Evolutionary conservation across 2,888 invertebrate genomes (phyloP).

Genomic region (Drosophila gaucha): DNA sequence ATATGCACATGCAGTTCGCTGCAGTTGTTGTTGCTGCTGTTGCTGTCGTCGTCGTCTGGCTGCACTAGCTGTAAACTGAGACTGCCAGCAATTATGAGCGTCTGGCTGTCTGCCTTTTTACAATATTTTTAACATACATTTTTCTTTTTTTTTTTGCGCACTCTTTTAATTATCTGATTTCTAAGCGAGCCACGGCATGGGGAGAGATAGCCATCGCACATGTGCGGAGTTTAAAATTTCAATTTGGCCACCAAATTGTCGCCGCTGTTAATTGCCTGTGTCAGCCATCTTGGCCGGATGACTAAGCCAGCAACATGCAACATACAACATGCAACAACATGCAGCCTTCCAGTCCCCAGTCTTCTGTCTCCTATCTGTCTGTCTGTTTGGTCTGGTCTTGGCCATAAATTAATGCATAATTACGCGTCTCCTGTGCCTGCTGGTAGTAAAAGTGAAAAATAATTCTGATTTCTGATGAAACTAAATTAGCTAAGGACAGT

Average conservation of each 20-base stretch:
- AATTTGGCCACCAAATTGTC: slow-evolving; percentile 69
- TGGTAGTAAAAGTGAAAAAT: slow-evolving; percentile 67
- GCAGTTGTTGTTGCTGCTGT: slow-evolving; percentile 22
- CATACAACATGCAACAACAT: slow-evolving; percentile 1
- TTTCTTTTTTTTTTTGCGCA: slow-evolving; percentile 17
- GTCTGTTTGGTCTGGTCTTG: slow-evolving; percentile 28
- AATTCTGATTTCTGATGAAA: slow-evolving; percentile 47
- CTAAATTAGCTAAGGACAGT: slow-evolving; percentile 8
- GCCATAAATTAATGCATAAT: slow-evolving; percentile 71
- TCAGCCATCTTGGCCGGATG: slow-evolving; percentile 54
- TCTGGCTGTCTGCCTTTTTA: slow-evolving; percentile 72
- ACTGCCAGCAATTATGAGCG: slow-evolving; percentile 74
- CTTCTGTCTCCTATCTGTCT: slow-evolving; percentile 50
- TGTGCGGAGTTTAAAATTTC: slow-evolving; percentile 57
- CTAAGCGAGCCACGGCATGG: slow-evolving; percentile 40
- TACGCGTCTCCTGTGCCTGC: slow-evolving; percentile 13
- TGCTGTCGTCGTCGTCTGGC: slow-evolving; percentile 47
- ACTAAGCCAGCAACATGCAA: slow-evolving; percentile 48
- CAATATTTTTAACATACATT: slow-evolving; percentile 50
- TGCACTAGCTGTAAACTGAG: slow-evolving; percentile 65
- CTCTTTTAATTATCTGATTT: slow-evolving; percentile 73
- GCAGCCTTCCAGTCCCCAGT: background rate
- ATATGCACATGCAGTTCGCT: slow-evolving; percentile 70
- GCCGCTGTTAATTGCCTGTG: slow-evolving; percentile 61
- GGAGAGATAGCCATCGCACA: slow-evolving; percentile 46